phyloP scores from a whole-genome alignment of 2,888 invertebrate genomes.

The Girardia tigrina region DNA sequence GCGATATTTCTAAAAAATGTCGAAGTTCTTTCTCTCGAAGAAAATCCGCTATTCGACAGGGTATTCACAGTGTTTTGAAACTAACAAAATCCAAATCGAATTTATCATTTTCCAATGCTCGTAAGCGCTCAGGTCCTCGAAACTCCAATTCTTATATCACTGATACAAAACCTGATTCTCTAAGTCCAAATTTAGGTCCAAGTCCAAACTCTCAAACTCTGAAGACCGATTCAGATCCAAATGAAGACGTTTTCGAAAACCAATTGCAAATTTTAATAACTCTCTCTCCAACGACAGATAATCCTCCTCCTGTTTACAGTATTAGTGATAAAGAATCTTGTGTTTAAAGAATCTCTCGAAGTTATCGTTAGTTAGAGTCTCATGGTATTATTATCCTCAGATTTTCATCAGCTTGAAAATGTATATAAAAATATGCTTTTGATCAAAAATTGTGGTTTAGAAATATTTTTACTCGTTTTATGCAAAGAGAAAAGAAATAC shows the following conservation, averaged over 20 bases:
- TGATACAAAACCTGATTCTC: neutral
- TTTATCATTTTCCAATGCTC: neutral
- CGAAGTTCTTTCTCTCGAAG: neutral
- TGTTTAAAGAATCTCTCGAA: neutral
- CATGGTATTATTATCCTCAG: constrained; percentile 2
- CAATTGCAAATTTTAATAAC: constrained; percentile 19
- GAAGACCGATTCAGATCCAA: neutral
- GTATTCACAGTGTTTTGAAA: constrained; percentile 19
- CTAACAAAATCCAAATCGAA: constrained; percentile 17
- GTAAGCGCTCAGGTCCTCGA: neutral
- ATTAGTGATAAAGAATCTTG: constrained; percentile 18
- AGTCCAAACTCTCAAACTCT: neutral
- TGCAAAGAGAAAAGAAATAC: neutral
- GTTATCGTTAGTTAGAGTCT: neutral
- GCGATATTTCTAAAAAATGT: neutral
- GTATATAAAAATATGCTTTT: neutral
- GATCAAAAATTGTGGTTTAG: too few relatives aligned
- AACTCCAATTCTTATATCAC: neutral
- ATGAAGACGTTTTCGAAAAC: constrained; percentile 6
- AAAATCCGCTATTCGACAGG: neutral
- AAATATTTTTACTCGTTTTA: too few relatives aligned
- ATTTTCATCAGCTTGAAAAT: neutral
- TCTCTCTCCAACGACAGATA: neutral
- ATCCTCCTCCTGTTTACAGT: constrained; percentile 12
- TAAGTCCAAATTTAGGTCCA: neutral